phyloP scores from a whole-genome alignment of 30 jellyfish, hydroid and myxozoan genomes.

The Euphysa ruthae region DNA sequence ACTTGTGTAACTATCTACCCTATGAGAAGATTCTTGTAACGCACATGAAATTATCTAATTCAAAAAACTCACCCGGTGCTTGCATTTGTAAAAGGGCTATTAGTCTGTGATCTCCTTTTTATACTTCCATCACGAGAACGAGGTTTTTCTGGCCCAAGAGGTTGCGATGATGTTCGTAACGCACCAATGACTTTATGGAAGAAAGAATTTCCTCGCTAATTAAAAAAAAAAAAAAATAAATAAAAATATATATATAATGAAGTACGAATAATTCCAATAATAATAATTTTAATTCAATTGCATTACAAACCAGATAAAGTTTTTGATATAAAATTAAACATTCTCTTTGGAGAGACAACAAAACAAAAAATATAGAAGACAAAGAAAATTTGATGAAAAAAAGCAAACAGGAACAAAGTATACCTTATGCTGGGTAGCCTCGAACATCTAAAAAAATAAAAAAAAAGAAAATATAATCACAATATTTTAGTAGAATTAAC shows the following conservation, averaged over 20 bases:
- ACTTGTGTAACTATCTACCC: too few relatives aligned
- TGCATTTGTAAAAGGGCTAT: too few relatives aligned
- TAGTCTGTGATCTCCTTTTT: slow-evolving; percentile 74
- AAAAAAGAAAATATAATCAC: too few relatives aligned
- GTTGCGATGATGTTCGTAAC: slow-evolving; percentile 83
- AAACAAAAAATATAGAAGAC: not conserved
- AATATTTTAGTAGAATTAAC: too few relatives aligned
- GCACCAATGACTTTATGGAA: slow-evolving; percentile 89
- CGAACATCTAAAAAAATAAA: not conserved
- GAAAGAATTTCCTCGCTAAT: slow-evolving; percentile 52
- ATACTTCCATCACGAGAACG: slow-evolving; percentile 42
- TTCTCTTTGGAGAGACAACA: too few relatives aligned
- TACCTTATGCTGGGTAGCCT: too few relatives aligned
- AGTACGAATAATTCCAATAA: not conserved
- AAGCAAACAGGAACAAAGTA: too few relatives aligned
- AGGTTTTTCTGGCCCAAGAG: slow-evolving; percentile 43
- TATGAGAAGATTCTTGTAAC: too few relatives aligned
- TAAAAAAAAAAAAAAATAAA: not conserved
- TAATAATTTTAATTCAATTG: not conserved
- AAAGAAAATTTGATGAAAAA: not conserved
- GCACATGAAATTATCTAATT: too few relatives aligned
- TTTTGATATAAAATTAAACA: too few relatives aligned
- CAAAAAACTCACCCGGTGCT: too few relatives aligned
- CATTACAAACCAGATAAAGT: not conserved
- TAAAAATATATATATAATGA: too few relatives aligned